Base-by-base conservation (phyloP, 2,888 invertebrate genomes). In the Synanthedon formicaeformis region DNA sequence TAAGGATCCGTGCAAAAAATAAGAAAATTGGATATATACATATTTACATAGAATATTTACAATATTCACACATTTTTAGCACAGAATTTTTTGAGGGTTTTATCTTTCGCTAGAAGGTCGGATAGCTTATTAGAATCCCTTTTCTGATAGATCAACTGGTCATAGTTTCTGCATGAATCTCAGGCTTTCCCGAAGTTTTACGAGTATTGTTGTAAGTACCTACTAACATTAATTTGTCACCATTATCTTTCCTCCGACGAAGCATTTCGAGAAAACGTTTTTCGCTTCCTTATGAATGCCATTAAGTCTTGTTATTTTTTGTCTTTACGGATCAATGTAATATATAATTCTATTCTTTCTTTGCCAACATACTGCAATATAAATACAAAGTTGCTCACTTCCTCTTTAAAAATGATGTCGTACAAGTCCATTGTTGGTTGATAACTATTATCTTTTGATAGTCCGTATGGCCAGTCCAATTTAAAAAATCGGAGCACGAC, bases 251-350 rank as follows among this genome's bases (percentile, higher is more conserved):
- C 85, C 77, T 40, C 87, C 87, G 53, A 78, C 69, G 58, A 87
- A 87, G 59, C 86, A 87, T 60, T 69, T 69, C 10, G 87, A 87
- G 55, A 87, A 87, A 8, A 84, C 81, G 56, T 60, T 76, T 56
- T 87, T 87, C 2, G 85, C 80, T 58, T 86, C 86, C 18, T 69
- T 59, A 57, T 87, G 87, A 23, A 87, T 64, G 62, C 83, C 79
- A 62, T 72, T 69, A 16, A 87, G 71, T 51, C 73, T 71, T 53
- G 69, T 73, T 60, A 77, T 57, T 59, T 65, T 73, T 2, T 60
- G 54, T 56, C 68, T 73, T 41, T 65, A 64, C 45, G 75, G 71
- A 54, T 71, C 69, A 16, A 81, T 53, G 41, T 75, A 57, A 12
- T 4, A 78, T 66, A 4, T 23, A 23, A 2, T 81, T 76, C 4